Evolutionary conservation across 2,888 invertebrate genomes (phyloP).

Genomic region (Scotopteryx bipunctaria): DNA sequence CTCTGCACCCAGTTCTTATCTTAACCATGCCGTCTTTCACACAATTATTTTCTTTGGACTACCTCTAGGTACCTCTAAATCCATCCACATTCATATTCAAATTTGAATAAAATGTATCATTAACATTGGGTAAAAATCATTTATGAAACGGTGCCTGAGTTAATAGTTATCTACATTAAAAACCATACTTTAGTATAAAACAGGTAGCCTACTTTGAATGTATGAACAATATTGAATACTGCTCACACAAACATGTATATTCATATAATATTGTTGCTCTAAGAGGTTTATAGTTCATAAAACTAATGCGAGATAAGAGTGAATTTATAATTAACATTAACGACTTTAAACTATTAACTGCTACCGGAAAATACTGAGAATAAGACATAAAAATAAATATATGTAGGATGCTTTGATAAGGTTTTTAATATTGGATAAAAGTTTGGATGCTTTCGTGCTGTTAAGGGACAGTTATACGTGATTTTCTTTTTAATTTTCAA

Average conservation of each 20-base stretch:
- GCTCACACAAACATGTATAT: neutral
- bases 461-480: constrained; percentile 16
- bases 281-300: constrained; percentile 62
- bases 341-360: constrained; percentile 79
- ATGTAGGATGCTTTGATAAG: constrained; percentile 74
- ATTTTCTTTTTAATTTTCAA: too few relatives aligned
- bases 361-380: constrained; percentile 79
- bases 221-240: constrained; percentile 2
- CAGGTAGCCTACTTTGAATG: too few relatives aligned
- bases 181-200: too few relatives aligned
- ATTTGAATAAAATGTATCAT: too few relatives aligned
- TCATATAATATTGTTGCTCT: neutral
- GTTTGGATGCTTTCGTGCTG: constrained; percentile 48
- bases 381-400: constrained; percentile 82
- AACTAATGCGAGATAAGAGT: constrained; percentile 76
- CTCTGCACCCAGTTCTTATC: too few relatives aligned
- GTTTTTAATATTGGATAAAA: constrained; percentile 68
- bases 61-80: too few relatives aligned
- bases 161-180: too few relatives aligned
- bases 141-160: too few relatives aligned
- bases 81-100: too few relatives aligned
- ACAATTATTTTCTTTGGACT: too few relatives aligned
- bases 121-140: too few relatives aligned
- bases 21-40: too few relatives aligned
- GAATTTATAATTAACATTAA: constrained; percentile 81